Evolutionary conservation across 2,888 invertebrate species (phyloP).

Genomic region (Aphelenchoides bicaudatus): DNA sequence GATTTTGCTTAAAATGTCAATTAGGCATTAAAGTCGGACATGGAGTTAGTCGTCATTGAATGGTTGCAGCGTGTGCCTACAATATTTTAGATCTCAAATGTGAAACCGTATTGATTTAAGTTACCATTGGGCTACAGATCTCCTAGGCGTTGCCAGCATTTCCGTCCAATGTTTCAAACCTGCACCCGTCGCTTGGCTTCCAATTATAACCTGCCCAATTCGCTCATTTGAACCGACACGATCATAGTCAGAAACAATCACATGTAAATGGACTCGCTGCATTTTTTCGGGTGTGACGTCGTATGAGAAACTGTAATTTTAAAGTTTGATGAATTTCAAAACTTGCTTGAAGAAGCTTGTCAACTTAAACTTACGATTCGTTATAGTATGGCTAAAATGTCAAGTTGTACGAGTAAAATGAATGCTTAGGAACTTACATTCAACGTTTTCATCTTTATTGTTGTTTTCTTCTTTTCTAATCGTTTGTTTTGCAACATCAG

Average conservation of each 20-base stretch:
- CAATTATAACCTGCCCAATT: constrained; percentile 93
- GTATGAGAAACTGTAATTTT: constrained; percentile 99
- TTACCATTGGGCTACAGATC: no score
- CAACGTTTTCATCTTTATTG: constrained; percentile 99
- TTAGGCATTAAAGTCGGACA: no score
- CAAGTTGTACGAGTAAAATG: no score
- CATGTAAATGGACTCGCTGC: constrained; percentile 98
- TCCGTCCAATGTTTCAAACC: constrained; percentile 84
- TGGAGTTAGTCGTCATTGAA: constrained; percentile 71
- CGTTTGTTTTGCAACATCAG: constrained; percentile 99
- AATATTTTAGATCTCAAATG: neutral
- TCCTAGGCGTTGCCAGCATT: constrained; percentile 96
- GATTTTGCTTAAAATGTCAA: no score
- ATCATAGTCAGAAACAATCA: constrained; percentile 99
- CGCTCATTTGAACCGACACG: constrained; percentile 99
- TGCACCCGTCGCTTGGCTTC: constrained; percentile 83
- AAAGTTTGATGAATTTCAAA: constrained; percentile 63
- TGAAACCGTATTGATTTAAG: constrained; percentile 10
- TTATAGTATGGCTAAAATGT: constrained; percentile 99
- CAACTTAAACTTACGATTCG: constrained; percentile 99
- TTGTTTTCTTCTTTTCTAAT: constrained; percentile 99
- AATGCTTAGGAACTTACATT: no score
- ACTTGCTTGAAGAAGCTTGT: constrained; percentile 71
- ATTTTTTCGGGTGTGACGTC: constrained; percentile 99
- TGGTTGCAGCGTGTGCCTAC: constrained; percentile 96